Evolutionary conservation across 2,113 vertebrate species (phyloP).

Genomic region (Osmerus eperlanus): DNA sequence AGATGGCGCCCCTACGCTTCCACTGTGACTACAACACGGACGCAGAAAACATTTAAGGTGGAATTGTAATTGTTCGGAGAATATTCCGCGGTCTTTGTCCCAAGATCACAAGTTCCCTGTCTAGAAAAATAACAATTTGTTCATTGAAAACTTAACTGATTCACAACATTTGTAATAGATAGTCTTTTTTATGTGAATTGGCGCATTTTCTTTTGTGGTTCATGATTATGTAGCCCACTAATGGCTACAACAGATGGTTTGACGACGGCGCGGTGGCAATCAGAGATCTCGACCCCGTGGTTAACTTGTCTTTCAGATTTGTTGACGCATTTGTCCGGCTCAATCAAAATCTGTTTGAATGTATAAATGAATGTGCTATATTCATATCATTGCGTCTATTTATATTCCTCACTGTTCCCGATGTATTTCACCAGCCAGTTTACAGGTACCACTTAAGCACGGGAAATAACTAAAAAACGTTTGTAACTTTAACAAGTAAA

Average conservation of each 20-base stretch:
- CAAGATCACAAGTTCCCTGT: background rate
- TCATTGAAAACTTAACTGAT: background rate
- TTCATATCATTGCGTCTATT: too few relatives aligned
- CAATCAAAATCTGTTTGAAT: background rate
- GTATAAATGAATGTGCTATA: too few relatives aligned
- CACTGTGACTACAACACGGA: slow-evolving; percentile 14
- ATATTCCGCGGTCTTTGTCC: slow-evolving; percentile 56
- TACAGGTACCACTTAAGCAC: background rate
- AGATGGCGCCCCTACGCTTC: slow-evolving; percentile 41
- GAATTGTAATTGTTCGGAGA: slow-evolving; percentile 45
- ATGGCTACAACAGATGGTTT: background rate
- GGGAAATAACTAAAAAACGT: background rate
- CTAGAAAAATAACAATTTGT: background rate
- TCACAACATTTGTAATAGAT: background rate
- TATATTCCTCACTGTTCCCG: background rate
- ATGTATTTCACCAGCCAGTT: background rate
- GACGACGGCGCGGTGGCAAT: background rate
- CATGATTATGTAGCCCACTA: background rate
- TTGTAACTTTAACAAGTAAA: slow-evolving; percentile 69
- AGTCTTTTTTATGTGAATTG: background rate
- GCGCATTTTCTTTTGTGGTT: background rate
- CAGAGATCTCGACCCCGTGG: background rate
- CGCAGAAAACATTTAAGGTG: slow-evolving; percentile 69
- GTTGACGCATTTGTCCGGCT: background rate
- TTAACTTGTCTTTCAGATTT: background rate